Evolutionary conservation across 92 coral and sea anemone genomes (phyloP), one percentile per base, ranked within the genome.

Genomic region (Siderastrea siderea): DNA sequence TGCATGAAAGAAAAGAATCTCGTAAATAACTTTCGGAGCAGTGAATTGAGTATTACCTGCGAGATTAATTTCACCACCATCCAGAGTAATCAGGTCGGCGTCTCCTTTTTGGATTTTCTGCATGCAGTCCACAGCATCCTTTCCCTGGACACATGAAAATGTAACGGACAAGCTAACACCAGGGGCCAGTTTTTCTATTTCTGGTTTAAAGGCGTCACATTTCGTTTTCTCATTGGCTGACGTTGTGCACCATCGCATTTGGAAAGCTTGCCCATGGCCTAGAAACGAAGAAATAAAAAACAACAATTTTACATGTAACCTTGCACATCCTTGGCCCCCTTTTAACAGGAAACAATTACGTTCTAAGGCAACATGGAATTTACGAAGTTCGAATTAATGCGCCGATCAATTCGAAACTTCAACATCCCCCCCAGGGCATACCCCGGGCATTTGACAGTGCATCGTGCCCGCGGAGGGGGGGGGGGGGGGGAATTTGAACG

Each of bases 1-100:
- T 47, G 43, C 10, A 10, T 5, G 75, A 0, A 6, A 70, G 17
- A 19, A 10, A 11, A 6, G 14, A 13, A 76, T 4, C 0, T 16
- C 6, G 16, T 3, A 5, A 3, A n/a, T 68, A 47, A 11, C 13
- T 68, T 10, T 16, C 71, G 11, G 11, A 17, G 9, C 8, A 4
- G 48, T 7, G 1, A 5, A 38, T 2, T 5, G 9, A 68, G 51
- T 6, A 52, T 17, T 68, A 90, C 93, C 93, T 84, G 93, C 93
- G 6, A 1, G 50, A 72, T 43, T 11, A 17, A 90, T 85, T 50
- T 84, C 60, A 78, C 84, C 80, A 3, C 89, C 89, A 46, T 68
- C 84, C 8, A 90, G 90, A 14, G 86, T 90, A 5, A 90, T 68
- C 55, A 90, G 77, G 54, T 90, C 93, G 5, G 90, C 93, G 3